phyloP scores from a whole-genome alignment of 2,113 vertebrate genomes.

The Psittacula cyanocephala region DNA sequence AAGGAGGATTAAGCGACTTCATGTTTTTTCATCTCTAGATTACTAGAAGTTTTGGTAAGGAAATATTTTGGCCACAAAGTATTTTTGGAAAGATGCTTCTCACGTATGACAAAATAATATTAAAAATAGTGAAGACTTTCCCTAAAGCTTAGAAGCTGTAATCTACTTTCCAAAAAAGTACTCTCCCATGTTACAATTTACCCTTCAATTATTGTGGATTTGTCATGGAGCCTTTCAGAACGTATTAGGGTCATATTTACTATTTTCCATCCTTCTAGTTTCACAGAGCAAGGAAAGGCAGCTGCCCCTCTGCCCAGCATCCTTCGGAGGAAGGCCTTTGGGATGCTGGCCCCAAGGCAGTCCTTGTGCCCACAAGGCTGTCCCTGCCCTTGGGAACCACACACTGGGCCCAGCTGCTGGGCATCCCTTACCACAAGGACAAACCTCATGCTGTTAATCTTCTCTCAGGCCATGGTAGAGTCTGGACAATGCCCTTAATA shows the following conservation, averaged over 20 bases:
- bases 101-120: neutral
- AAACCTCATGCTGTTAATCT: neutral
- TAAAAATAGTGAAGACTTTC: neutral
- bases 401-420: neutral
- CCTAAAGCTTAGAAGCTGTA: neutral
- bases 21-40: neutral
- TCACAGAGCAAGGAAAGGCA: neutral
- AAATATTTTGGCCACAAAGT: neutral
- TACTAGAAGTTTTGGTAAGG: neutral
- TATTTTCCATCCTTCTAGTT: neutral
- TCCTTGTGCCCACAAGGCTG: neutral
- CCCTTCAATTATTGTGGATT: neutral
- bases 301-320: neutral
- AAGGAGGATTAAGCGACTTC: neutral
- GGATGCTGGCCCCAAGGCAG: neutral
- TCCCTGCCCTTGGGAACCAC: too few relatives aligned
- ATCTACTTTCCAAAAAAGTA: neutral
- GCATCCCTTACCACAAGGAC: neutral
- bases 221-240: neutral
- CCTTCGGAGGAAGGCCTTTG: neutral
- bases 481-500: neutral
- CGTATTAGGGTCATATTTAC: neutral
- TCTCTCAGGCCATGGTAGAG: neutral
- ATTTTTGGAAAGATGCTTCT: neutral
- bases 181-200: neutral